Conservation (phyloP, 2,113 vertebrate genomes). For the Campylomormyrus numenius region DNA sequence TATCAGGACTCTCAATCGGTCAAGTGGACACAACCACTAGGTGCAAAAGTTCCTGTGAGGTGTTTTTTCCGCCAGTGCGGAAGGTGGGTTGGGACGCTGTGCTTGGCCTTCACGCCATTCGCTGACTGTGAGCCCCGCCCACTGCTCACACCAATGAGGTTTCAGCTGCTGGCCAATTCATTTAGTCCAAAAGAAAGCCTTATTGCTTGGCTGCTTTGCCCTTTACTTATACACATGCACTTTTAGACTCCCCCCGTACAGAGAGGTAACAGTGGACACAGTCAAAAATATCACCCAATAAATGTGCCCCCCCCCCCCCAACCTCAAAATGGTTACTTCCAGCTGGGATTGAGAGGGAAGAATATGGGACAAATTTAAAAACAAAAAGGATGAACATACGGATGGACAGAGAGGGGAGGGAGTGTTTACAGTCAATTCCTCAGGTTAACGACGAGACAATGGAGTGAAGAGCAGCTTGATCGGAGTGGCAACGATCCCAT, state of each 20-base stretch:
- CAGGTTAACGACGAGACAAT: slow-evolving; percentile 10
- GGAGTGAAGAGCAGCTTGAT: neutral
- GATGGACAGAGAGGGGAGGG: neutral
- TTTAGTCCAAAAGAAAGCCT: slow-evolving; percentile 1
- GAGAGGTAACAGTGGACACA: slow-evolving; percentile 1
- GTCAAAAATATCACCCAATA: neutral
- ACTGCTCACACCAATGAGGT: neutral
- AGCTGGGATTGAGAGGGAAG: neutral
- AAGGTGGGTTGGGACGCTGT: neutral
- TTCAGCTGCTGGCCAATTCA: neutral
- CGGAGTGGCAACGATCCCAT: neutral
- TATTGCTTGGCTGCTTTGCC: neutral
- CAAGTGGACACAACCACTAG: neutral
- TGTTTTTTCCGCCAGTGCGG: neutral
- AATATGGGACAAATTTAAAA: neutral
- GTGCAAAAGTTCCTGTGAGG: neutral
- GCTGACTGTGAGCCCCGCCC: neutral
- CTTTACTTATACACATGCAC: neutral
- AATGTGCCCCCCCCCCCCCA: neutral
- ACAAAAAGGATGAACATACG: neutral
- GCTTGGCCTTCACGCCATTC: neutral
- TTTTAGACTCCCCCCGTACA: neutral
- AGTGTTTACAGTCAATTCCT: slow-evolving; percentile 19
- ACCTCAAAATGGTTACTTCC: neutral
- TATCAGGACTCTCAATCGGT: neutral